Evolutionary conservation across 2,888 invertebrate species (phyloP).

Genomic region (Ennomos fuscantarius): DNA sequence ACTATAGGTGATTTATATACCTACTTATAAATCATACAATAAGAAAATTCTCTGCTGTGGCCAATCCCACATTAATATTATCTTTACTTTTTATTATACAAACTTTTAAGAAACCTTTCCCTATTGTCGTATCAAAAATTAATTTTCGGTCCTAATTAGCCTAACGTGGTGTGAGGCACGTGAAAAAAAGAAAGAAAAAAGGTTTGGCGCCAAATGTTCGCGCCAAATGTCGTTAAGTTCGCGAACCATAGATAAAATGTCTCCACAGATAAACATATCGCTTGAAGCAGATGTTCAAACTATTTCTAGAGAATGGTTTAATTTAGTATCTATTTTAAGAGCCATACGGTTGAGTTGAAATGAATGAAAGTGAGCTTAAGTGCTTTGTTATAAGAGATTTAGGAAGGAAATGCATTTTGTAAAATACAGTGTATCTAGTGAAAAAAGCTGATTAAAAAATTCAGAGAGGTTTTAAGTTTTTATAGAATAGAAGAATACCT

Average conservation of each 20-base stretch:
- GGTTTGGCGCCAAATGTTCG: conserved; percentile 69
- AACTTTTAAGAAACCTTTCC: too few species aligned
- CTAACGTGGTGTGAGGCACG: conserved; percentile 65
- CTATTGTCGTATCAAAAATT: conserved; percentile 15
- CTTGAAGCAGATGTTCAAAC: conserved; percentile 56
- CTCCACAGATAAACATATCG: conserved; percentile 56
- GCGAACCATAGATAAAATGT: conserved; percentile 62
- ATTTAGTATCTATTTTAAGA: conserved; percentile 32
- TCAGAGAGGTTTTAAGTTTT: too few species aligned
- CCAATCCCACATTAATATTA: too few species aligned
- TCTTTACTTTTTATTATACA: too few species aligned
- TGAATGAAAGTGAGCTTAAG: conserved; percentile 30
- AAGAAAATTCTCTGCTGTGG: too few species aligned
- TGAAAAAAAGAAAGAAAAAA: conserved; percentile 47
- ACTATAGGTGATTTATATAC: too few species aligned
- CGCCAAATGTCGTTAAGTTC: conserved; percentile 63
- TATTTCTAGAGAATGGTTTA: conserved; percentile 27
- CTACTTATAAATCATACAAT: too few species aligned
- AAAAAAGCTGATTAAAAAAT: background rate
- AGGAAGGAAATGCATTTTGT: conserved; percentile 31
- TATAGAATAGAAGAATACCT: too few species aligned
- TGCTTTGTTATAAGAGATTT: conserved; percentile 30
- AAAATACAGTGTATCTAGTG: too few species aligned
- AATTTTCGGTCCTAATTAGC: conserved; percentile 52
- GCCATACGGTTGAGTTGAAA: conserved; percentile 12